Evolutionary conservation across 2,113 vertebrate genomes (phyloP), one percentile per base, ranked within the genome.

Genomic region (Tapirus terrestris): DNA sequence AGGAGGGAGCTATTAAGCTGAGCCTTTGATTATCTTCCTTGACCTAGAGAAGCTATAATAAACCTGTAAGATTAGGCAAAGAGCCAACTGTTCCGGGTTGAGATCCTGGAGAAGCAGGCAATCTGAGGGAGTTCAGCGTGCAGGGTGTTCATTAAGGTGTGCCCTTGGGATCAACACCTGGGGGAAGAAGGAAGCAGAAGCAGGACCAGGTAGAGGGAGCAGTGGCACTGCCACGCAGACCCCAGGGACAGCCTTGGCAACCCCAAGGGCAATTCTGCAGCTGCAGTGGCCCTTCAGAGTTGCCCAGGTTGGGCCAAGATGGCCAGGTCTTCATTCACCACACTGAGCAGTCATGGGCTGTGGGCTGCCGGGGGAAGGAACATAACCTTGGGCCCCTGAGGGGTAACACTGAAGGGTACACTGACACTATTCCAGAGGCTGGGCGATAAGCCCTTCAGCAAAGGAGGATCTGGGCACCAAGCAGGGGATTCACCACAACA

Each of bases 291-390:
- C n/a, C n/a, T 33, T 80, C 56, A 31, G n/a, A 93, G 53, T 10
- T 67, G 16, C 20, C 33, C 21, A n/a, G 33, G 8, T 31, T 79
- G 80, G 13, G 0, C 9, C 56, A 58, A 33, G 2, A 53, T 29
- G 4, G 13, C 68, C 33, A 85, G 43, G 58, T 17, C 36, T 67
- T 91, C 36, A 48, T 27, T 2, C 9, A 12, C 68, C 1, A 1
- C 2, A 7, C 0, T 16, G 27, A 39, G 23, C 20, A 39, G 65
- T 9, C 31, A 51, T 1, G 3, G 16, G 45, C 61, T 3, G 2
- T 1, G 18, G 23, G 39, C 31, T 63, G 63, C 39, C 61, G 36
- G 17, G 23, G 17, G 7, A 76, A 43, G 53, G 25, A 33, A 25
- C 5, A 8, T 6, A 13, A 6, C 8, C 25, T 31, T 8, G 23